Evolutionary conservation across 2,888 invertebrate genomes (phyloP), one percentile per base, ranked within the genome.

Genomic region (Idaea aversata): DNA sequence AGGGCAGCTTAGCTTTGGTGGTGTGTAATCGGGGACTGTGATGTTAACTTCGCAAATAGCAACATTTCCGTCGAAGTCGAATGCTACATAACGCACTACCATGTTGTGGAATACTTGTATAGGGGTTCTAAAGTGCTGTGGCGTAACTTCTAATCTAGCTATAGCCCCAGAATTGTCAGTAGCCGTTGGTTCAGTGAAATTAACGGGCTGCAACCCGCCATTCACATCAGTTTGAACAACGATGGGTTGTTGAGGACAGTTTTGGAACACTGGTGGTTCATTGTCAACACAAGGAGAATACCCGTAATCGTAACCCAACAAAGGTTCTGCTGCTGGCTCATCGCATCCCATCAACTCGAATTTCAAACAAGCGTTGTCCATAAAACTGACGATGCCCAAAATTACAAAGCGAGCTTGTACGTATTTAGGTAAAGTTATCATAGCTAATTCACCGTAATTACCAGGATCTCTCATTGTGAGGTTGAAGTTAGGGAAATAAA

Each of bases 1-100:
- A 0, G 98, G 98, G 80, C 98, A 98, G 82, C 97, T 97, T 58
- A 98, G 88, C 80, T 95, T 95, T 6, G 98, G 98, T 64, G 98
- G 98, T 0, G 98, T 98, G 64, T 98, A 96, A 87, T 98, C 98
- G 38, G 97, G 97, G 10, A 98, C 98, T 0, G 98, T 98, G 38
- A 99, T 98, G 78, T 98, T 98, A 38, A 99, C 98, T 93, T 97
- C 97, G 83, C 99, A 99, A 82, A 98, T 98, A 15, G 99, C 99
- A 15, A 98, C 98, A 82, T 99, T 99, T 74, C 99, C 99, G 82
- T 99, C 99, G 79, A 97, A 98, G 90, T 99, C 99, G 80, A 98
- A 99, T 4, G 99, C 99, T 0, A 98, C 97, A 80, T 99, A 99
- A 91, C 98, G 97, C 0, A 99, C 97, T 36, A 98, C 97, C 81